Percentiles rank a stretch among this genome's conserved stretches.
Conservation (phyloP, 2,888 invertebrate species). For the Marasmarcha lunaedactyla region DNA sequence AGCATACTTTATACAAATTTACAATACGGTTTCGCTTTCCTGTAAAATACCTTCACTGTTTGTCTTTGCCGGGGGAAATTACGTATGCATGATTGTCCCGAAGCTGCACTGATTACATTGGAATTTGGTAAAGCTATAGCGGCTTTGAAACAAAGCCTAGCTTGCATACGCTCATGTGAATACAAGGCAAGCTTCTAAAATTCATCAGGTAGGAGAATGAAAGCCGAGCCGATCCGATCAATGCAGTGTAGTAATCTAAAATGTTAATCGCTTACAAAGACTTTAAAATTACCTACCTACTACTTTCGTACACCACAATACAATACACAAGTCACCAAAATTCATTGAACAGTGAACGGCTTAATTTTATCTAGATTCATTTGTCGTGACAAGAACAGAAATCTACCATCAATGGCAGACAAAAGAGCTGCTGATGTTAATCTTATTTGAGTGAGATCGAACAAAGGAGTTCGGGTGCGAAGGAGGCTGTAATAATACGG, state of each 20-base stretch:
- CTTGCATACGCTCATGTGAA: constrained; percentile 2
- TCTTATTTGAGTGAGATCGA: constrained; percentile 18
- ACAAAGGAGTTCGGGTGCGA: constrained; percentile 8
- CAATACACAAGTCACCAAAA: not conserved
- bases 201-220: too few species aligned
- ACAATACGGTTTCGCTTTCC: constrained; percentile 34
- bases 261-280: too few species aligned
- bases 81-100: constrained; percentile 37
- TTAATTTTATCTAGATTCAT: not conserved
- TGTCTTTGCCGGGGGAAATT: constrained; percentile 36
- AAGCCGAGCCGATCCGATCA: too few species aligned
- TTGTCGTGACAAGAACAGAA: constrained; percentile 21
- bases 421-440: constrained; percentile 44
- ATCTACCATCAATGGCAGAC: constrained; percentile 45
- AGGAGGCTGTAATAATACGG: not conserved
- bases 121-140: constrained; percentile 41
- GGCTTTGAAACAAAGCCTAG: constrained; percentile 33
- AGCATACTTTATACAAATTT: constrained; percentile 26
- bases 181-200: too few species aligned
- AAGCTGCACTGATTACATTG: constrained; percentile 27
- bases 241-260: too few species aligned
- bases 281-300: too few species aligned
- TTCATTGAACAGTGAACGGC: not conserved
- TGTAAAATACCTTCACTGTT: constrained; percentile 27
- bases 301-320: not conserved